Evolutionary conservation across 2,797 vertebrate genomes (phyloP), one percentile per base, ranked within the genome.

Genomic region (Spinibarbus caldwelli): DNA sequence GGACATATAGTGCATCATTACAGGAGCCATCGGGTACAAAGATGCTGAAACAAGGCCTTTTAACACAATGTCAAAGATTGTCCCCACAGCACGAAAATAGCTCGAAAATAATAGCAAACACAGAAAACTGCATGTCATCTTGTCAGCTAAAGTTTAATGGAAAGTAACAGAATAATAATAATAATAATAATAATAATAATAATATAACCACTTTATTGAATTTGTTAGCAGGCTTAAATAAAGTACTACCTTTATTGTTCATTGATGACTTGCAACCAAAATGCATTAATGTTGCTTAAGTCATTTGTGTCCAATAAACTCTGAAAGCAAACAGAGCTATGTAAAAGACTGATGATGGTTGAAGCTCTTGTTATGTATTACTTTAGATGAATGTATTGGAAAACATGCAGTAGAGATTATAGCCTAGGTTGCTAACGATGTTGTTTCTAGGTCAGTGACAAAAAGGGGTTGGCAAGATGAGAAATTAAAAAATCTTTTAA

Each of bases 111-210:
- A 26, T 62, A 29, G n/a, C 59, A 31, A 64, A 64, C 59, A 31
- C 26, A 62, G 26, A 64, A 31, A 64, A 62, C 29, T 62, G 26
- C 59, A 62, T 62, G 59, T 64, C 59, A 64, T 64, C 14, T 64
- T 64, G 59, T 64, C 59, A 64, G 14, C n/a, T 62, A 64, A 64
- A 64, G 59, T 64, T 64, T 64, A 64, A 64, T 15, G 59, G 26
- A 29, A 64, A 64, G 26, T 64, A 31, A 64, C 26, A 29, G 6
- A 62, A 59, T 59, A 6, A 31, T 12, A 62, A 29, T 59, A 62
- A 59, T 3, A 62, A 29, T 62, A 59, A 5, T 57, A n/a, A 38
- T 38, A 38, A 36, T 36, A 36, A 6, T 12, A n/a, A 9, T 41
- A 41, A 38, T 38, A 38, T 1, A 54, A 59, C n/a, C 12, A 17